These are phyloP conservation scores for Hipposideros larvatus DNA, from an alignment of 2,797 vertebrate species.

Conservation along the genomic window DNA sequence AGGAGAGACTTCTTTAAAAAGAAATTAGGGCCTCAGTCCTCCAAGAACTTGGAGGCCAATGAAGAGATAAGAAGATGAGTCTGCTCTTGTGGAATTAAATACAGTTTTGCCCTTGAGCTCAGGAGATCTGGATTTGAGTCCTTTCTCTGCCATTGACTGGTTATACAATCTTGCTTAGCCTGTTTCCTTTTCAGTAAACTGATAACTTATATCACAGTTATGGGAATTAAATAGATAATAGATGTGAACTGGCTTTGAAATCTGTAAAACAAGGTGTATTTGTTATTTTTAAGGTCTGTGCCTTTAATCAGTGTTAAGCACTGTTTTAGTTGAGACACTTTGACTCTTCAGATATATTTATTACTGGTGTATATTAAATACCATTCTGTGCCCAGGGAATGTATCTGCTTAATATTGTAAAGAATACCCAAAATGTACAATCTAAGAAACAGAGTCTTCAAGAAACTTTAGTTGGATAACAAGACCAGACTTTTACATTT, in stretches of 20 bases:
- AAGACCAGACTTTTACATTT: not conserved
- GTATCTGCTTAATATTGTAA: not conserved
- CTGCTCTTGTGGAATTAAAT: not conserved
- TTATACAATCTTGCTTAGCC: not conserved
- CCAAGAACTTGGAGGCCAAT: not conserved
- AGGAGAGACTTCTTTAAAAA: not conserved
- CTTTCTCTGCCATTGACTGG: not conserved
- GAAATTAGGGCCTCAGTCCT: not conserved
- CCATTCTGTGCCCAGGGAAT: not conserved
- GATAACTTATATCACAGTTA: not conserved
- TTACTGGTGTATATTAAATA: not conserved
- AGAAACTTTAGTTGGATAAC: not conserved
- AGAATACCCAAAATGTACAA: not conserved
- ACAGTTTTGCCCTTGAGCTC: not conserved
- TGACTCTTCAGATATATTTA: not conserved
- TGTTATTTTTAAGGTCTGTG: slow-evolving; percentile 17
- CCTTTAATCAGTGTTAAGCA: slow-evolving; percentile 17
- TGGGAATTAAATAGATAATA: not conserved
- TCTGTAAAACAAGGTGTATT: not conserved
- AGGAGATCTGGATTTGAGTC: not conserved
- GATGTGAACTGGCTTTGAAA: slow-evolving; percentile 13
- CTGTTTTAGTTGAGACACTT: not conserved
- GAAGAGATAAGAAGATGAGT: not conserved
- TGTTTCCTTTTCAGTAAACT: slow-evolving; percentile 9
- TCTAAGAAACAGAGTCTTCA: not conserved